Evolutionary conservation across 2,888 invertebrate species (phyloP).

Genomic region (Stratiomys singularior): DNA sequence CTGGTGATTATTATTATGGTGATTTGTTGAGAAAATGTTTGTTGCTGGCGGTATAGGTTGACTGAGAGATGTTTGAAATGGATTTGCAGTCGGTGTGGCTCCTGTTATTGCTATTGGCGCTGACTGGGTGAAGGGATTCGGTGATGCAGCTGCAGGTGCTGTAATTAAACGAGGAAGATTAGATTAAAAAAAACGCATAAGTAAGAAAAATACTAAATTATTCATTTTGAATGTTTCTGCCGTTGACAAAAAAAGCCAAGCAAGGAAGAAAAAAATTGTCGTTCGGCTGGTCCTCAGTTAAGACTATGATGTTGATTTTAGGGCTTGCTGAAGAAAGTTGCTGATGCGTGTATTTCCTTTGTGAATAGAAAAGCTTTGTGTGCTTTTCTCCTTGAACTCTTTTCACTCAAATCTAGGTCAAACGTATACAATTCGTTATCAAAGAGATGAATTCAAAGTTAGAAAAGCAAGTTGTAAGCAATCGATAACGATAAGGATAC

Average conservation of each 20-base stretch:
- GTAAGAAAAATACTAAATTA: not conserved
- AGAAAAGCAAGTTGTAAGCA: too few relatives aligned
- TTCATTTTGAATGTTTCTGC: not conserved
- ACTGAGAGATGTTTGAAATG: slow-evolving; percentile 59
- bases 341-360: too few relatives aligned
- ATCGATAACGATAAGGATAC: too few relatives aligned
- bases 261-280: not conserved
- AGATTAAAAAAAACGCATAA: not conserved
- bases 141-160: slow-evolving; percentile 43
- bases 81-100: slow-evolving; percentile 56
- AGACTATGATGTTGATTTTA: too few relatives aligned
- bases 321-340: too few relatives aligned
- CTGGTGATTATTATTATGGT: slow-evolving; percentile 46
- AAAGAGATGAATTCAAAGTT: too few relatives aligned
- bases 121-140: slow-evolving; percentile 51
- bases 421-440: too few relatives aligned
- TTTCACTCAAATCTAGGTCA: too few relatives aligned
- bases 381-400: too few relatives aligned
- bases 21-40: slow-evolving; percentile 52
- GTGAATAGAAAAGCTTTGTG: too few relatives aligned
- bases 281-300: not conserved
- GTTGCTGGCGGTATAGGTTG: slow-evolving; percentile 40
- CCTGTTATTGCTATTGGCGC: slow-evolving; percentile 51
- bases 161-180: not conserved
- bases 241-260: not conserved